Evolutionary conservation across 2,113 vertebrate species (phyloP).

Genomic region (Aspiorhynchus laticeps): DNA sequence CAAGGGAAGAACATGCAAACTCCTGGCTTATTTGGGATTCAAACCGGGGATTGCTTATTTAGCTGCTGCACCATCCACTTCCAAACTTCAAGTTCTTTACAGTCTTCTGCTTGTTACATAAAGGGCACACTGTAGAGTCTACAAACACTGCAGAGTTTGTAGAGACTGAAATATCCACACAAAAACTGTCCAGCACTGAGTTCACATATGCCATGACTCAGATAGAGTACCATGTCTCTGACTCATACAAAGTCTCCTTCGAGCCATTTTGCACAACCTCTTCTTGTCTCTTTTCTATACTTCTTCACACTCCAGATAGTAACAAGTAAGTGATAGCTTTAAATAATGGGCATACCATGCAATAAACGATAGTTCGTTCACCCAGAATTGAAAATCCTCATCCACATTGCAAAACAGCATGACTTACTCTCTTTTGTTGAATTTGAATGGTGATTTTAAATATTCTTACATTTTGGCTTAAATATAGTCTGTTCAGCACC

Average conservation of each 20-base stretch:
- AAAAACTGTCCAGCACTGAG: background rate
- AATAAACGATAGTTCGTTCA: background rate
- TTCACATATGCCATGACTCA: conserved; percentile 10
- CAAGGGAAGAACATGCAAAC: background rate
- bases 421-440: background rate
- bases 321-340: background rate
- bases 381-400: background rate
- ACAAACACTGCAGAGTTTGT: background rate
- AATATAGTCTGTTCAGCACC: background rate
- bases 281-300: background rate
- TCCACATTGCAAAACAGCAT: background rate
- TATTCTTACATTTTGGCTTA: background rate
- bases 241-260: background rate
- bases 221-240: background rate
- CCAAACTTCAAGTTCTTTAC: background rate
- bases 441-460: background rate
- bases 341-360: background rate
- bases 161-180: background rate
- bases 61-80: background rate
- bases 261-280: background rate
- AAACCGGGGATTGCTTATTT: background rate
- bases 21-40: background rate
- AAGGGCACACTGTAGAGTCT: background rate
- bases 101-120: background rate
- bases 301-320: background rate